A percentile compares a stretch with the other conserved stretches of the same genome.
These are phyloP conservation scores for Apostichopus japonicus DNA, from an alignment of 35 echinoderm and acorn worm species.

Conservation along the genomic window DNA sequence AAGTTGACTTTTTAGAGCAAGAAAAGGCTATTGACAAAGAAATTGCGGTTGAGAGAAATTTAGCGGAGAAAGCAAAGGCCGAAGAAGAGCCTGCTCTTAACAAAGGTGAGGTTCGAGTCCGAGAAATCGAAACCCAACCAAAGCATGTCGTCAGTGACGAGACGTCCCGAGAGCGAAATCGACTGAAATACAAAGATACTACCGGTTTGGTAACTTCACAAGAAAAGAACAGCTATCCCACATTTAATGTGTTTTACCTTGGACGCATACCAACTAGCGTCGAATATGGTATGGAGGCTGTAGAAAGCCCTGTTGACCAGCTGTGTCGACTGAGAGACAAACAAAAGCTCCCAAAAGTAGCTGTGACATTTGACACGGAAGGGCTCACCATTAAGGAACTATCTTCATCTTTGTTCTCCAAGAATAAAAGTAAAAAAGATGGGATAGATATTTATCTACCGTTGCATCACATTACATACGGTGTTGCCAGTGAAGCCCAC, in stretches of 20 bases:
- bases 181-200: slow-evolving; percentile 83
- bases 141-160: slow-evolving; percentile 33
- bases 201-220: slow-evolving; percentile 60
- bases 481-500: slow-evolving; percentile 76
- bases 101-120: slow-evolving; percentile 37
- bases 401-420: slow-evolving; percentile 61
- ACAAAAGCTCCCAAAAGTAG: slow-evolving; percentile 84
- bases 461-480: slow-evolving; percentile 92
- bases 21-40: slow-evolving; percentile 46
- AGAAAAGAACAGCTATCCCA: slow-evolving; percentile 74
- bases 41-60: slow-evolving; percentile 15
- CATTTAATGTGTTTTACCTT: slow-evolving; percentile 82
- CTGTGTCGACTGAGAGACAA: slow-evolving; percentile 91
- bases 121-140: background rate
- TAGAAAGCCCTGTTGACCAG: slow-evolving; percentile 90
- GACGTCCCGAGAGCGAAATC: slow-evolving; percentile 65
- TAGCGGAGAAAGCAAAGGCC: slow-evolving; percentile 25
- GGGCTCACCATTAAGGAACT: slow-evolving; percentile 81
- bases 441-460: slow-evolving; percentile 77
- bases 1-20: slow-evolving; percentile 20
- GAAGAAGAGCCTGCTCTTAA: background rate
- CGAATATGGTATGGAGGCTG: slow-evolving; percentile 82
- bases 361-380: slow-evolving; percentile 81
- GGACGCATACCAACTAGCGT: slow-evolving; percentile 81
- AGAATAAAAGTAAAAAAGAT: slow-evolving; percentile 83